Percentiles rank a stretch among this genome's conserved stretches.
These are phyloP conservation scores for Pampusana beccarii DNA, from an alignment of 2,113 vertebrate species.

Conservation along the genomic window DNA sequence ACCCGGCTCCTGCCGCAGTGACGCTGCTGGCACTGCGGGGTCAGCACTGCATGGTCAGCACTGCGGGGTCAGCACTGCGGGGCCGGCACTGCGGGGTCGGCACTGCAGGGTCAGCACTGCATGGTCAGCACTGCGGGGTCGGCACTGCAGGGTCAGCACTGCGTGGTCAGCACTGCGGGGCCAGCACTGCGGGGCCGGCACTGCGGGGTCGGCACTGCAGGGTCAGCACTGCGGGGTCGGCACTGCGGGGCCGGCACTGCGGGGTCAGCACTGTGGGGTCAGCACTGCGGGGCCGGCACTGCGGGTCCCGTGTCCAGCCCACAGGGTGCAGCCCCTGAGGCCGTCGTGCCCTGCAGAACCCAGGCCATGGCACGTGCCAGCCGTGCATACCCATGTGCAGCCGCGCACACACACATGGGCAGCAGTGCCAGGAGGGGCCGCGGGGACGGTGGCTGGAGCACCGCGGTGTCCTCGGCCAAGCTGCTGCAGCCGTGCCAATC, in stretches of 20 bases:
- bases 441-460: neutral
- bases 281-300: fast-evolving
- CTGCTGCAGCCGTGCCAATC: neutral
- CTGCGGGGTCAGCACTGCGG: too few relatives aligned
- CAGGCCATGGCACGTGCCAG: too few relatives aligned
- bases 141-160: too few relatives aligned
- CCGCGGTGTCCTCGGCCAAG: fast-evolving
- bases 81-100: too few relatives aligned
- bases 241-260: too few relatives aligned
- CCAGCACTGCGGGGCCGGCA: neutral
- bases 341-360: fast-evolving
- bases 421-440: neutral
- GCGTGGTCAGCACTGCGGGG: too few relatives aligned
- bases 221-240: fast-evolving
- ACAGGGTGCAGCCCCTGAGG: fast-evolving
- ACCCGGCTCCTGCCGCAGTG: neutral
- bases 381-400: too few relatives aligned
- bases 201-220: fast-evolving
- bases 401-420: fast-evolving
- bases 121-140: too few relatives aligned
- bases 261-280: too few relatives aligned
- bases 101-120: too few relatives aligned
- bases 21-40: fast-evolving
- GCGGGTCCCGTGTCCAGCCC: fast-evolving
- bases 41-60: fast-evolving